phyloP scores from a whole-genome alignment of 2,797 vertebrate species.

The Salmo trutta region DNA sequence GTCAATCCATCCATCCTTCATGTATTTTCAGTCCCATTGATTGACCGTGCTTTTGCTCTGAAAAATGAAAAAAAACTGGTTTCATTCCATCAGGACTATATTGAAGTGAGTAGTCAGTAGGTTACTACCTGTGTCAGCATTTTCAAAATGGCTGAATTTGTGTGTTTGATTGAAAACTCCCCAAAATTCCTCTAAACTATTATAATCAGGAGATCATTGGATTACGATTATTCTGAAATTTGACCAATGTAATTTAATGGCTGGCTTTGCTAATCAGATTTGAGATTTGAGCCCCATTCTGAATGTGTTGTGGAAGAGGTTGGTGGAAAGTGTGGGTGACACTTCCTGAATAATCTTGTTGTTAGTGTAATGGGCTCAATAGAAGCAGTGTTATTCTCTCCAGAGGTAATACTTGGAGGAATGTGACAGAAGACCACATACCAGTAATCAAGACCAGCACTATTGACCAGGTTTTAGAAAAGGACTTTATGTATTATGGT shows the following conservation, averaged over 20 bases:
- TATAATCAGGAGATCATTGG: slow-evolving; percentile 46
- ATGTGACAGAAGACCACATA: slow-evolving; percentile 57
- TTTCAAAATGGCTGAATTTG: background rate
- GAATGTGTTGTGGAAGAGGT: slow-evolving; percentile 53
- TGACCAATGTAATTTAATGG: slow-evolving; percentile 61
- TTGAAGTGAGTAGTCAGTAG: no score
- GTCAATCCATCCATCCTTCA: background rate
- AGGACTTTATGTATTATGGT: background rate
- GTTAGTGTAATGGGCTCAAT: slow-evolving; percentile 64
- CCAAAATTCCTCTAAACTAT: slow-evolving; percentile 43
- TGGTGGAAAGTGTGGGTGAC: slow-evolving; percentile 64
- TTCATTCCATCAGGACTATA: no score
- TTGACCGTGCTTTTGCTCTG: slow-evolving; percentile 25
- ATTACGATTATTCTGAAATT: slow-evolving; percentile 50
- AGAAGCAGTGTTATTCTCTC: slow-evolving; percentile 67
- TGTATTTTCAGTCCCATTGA: slow-evolving; percentile 1
- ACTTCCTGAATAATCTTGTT: slow-evolving; percentile 72
- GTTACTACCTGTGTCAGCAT: no score
- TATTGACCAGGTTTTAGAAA: slow-evolving; percentile 51
- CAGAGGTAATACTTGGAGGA: slow-evolving; percentile 67
- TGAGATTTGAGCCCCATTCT: slow-evolving; percentile 31
- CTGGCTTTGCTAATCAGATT: slow-evolving; percentile 69
- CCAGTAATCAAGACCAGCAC: slow-evolving; percentile 54
- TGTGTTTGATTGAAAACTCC: slow-evolving; percentile 28
- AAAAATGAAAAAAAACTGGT: background rate